Base-by-base conservation (phyloP, 2,113 vertebrate species). In the Ursus arctos region DNA sequence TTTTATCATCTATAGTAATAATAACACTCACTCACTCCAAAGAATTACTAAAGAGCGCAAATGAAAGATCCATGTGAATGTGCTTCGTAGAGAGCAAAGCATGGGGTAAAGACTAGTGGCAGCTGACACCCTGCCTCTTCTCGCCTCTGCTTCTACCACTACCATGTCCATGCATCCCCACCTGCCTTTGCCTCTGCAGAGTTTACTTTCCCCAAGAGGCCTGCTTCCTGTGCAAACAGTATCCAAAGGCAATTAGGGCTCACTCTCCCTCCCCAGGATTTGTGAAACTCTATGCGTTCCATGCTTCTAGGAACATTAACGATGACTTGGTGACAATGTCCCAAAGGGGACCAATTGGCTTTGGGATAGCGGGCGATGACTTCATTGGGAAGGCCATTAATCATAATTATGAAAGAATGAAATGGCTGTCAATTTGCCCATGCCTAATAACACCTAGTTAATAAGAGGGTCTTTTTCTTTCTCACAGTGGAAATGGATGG, bases 401-500 rank as follows among this genome's bases (percentile, higher is more conserved):
- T 90, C 92, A 98, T 72, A 21, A 79, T 96, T 96, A 97, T 86
- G 33, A 98, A 98, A 97, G 95, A 97, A 97, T 90, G 40, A 98
- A 97, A 97, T 43, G 13, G 74, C 43, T 97, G 80, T 65, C 96
- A 87, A 89, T 95, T 94, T 89, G 79, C 88, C 97, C 61, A 77
- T 47, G 59, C 96, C n/a, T 94, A 97, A 47, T 87, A 84, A 97
- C 94, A 97, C 67, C 63, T 94, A 82, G 72, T 96, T 98, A 95
- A 88, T 85, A 87, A 91, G 93, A 86, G 87, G 71, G 51, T 90
- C 95, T 94, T 95, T 53, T 81, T 19, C 49, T 96, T 94, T 93
- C 74, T 53, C 36, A 19, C 74, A 31, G 59, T 55, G 88, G 69
- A 97, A 91, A 76, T 55, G 49, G 95, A 74, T 28, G 96, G 86